A percentile compares a stretch with the other conserved stretches of the same genome.
phyloP scores from a whole-genome alignment of 2,797 vertebrate species.

The Esox masquinongy region DNA sequence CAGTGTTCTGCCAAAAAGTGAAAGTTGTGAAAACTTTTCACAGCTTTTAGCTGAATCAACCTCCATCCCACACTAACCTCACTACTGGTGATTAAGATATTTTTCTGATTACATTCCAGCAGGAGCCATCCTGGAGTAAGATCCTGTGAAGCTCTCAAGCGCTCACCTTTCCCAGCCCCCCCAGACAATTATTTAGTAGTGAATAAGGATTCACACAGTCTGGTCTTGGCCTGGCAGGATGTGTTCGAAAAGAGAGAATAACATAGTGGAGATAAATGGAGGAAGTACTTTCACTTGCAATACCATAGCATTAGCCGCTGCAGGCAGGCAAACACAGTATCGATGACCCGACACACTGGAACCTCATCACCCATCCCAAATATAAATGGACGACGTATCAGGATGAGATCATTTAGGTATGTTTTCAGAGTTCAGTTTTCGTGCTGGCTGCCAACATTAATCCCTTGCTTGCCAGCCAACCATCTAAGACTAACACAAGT shows the following conservation, averaged over 20 bases:
- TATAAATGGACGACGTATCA: too few relatives aligned
- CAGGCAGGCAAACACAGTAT: neutral
- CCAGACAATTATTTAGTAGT: neutral
- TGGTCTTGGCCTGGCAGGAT: neutral
- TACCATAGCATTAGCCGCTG: neutral
- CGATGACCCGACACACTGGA: neutral
- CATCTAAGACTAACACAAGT: too few relatives aligned
- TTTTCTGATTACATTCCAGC: neutral
- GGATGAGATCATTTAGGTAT: too few relatives aligned
- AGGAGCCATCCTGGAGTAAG: neutral
- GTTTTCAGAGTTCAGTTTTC: too few relatives aligned
- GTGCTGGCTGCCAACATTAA: too few relatives aligned
- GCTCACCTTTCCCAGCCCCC: neutral
- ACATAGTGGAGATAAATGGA: neutral
- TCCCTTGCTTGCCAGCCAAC: too few relatives aligned
- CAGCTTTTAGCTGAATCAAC: neutral
- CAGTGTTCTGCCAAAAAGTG: neutral
- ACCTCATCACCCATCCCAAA: neutral
- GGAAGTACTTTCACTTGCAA: neutral
- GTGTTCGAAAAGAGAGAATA: neutral
- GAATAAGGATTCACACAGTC: neutral
- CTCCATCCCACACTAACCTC: neutral
- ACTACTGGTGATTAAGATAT: neutral
- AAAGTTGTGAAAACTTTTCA: constrained; percentile 1
- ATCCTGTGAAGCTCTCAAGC: neutral